phyloP scores from a whole-genome alignment of 2,888 invertebrate species.

The Omphaloscelis lunosa region DNA sequence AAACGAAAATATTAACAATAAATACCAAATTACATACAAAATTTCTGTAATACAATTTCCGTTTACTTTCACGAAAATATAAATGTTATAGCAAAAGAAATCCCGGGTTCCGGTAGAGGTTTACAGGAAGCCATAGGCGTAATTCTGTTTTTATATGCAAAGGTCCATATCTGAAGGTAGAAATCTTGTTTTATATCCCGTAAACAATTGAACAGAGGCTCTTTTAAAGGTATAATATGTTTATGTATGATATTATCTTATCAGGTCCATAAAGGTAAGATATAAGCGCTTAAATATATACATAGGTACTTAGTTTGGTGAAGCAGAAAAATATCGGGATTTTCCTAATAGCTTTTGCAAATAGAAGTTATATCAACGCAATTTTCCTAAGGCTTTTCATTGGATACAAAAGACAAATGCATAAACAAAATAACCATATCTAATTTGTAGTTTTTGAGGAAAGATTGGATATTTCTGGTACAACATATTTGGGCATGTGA shows the following conservation, averaged over 20 bases:
- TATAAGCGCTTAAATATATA: slow-evolving; percentile 3
- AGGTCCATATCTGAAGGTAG: slow-evolving; percentile 51
- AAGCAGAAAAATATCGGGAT: background rate
- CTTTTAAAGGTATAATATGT: slow-evolving; percentile 40
- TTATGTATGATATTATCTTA: slow-evolving; percentile 45
- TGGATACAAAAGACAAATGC: background rate
- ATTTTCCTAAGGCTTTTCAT: background rate
- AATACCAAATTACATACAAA: slow-evolving; percentile 28
- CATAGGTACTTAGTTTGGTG: slow-evolving; percentile 2
- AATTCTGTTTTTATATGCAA: slow-evolving; percentile 61
- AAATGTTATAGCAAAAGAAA: slow-evolving; percentile 37
- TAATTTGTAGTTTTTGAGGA: slow-evolving; percentile 3
- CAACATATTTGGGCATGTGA: slow-evolving; percentile 31
- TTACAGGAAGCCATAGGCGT: slow-evolving; percentile 32
- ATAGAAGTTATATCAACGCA: background rate
- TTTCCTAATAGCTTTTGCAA: background rate
- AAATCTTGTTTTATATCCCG: slow-evolving; percentile 53
- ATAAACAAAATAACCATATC: background rate
- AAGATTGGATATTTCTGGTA: slow-evolving; percentile 6
- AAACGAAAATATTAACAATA: slow-evolving; percentile 25
- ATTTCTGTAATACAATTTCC: background rate
- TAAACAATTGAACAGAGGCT: slow-evolving; percentile 50
- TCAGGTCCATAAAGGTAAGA: slow-evolving; percentile 12
- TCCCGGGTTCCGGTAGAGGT: slow-evolving; percentile 20
- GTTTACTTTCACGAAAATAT: slow-evolving; percentile 38